Base-by-base conservation (phyloP, 2,113 vertebrate species). In the Ageneiosus marmoratus region DNA sequence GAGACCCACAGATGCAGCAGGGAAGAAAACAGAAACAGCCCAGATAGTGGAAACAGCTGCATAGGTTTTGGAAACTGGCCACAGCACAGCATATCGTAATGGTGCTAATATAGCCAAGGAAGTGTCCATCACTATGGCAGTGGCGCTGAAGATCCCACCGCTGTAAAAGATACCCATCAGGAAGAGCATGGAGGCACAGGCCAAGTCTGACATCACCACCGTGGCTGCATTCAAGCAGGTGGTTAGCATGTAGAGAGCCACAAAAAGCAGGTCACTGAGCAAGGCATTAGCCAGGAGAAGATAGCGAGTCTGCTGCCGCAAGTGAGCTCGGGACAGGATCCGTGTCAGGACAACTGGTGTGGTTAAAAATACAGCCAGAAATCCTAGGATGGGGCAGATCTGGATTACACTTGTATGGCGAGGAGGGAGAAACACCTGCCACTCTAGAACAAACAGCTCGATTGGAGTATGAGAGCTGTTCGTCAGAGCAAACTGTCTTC, bases 231-330 rank as follows among this genome's bases (percentile, higher is more conserved):
- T 95, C 85, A 95, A 84, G 62, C 90, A 86, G 15, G 90, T 88
- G 5, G 83, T 92, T 51, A 94, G 51, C 11, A 92, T 87, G 83
- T 93, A 94, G 83, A 93, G 83, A 6, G 92, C 48, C 37, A 95
- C 86, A 87, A 94, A 96, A 4, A 94, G 86, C 27, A 95, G 89
- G 77, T 95, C 94, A n/a, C 91, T 93, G 20, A 95, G 83, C 86
- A 95, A 83, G 74, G 90, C 87, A 0, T 95, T 96, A 55, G 93
- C 93, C 86, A 96, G 89, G 44, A 96, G 92, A 74, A 95, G 87
- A 88, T 94, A 95, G 79, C 93, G 94, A 1, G 94, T 94, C 87
- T 95, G 93, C 86, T 88, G 93, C 27, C 92, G 92, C 80, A 94
- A 89, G 50, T 51, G 87, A 29, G 87, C 81, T 16, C 34, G 93